Conservation (phyloP, 2,113 vertebrate species). For the Ameiurus melas region DNA sequence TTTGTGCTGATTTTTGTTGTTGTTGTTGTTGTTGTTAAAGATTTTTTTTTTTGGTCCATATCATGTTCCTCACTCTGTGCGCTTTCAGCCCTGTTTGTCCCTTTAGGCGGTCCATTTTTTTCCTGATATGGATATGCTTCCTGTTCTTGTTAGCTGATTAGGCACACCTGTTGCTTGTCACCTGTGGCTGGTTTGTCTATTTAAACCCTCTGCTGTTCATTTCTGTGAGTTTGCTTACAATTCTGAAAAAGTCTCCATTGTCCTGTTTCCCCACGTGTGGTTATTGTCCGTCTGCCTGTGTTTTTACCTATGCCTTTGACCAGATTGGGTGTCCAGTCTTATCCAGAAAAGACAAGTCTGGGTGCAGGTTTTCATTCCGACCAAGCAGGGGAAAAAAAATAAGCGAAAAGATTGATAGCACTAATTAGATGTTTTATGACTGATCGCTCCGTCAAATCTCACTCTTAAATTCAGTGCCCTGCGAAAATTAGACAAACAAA, state of each 20-base stretch:
- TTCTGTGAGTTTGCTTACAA: not conserved
- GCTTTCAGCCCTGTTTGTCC: not conserved
- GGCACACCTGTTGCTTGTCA: not conserved
- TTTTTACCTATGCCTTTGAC: no score
- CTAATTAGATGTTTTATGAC: not conserved
- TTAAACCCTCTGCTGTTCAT: not conserved
- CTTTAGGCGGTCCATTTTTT: not conserved
- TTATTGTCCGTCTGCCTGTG: not conserved
- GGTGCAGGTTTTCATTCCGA: no score
- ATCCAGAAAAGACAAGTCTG: no score
- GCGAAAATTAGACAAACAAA: not conserved
- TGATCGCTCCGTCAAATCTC: not conserved
- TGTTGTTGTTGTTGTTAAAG: not conserved
- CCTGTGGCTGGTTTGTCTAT: not conserved
- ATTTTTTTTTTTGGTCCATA: not conserved
- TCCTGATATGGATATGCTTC: not conserved
- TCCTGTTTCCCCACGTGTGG: not conserved
- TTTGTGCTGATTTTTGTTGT: no score
- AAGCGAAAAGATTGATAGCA: not conserved
- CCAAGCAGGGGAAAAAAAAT: not conserved
- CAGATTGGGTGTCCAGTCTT: no score
- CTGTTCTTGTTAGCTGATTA: not conserved
- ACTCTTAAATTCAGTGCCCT: not conserved
- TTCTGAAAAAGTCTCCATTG: not conserved
- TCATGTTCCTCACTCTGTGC: not conserved